Conservation (phyloP, 2,113 vertebrate species). For the Cisticola juncidis region DNA sequence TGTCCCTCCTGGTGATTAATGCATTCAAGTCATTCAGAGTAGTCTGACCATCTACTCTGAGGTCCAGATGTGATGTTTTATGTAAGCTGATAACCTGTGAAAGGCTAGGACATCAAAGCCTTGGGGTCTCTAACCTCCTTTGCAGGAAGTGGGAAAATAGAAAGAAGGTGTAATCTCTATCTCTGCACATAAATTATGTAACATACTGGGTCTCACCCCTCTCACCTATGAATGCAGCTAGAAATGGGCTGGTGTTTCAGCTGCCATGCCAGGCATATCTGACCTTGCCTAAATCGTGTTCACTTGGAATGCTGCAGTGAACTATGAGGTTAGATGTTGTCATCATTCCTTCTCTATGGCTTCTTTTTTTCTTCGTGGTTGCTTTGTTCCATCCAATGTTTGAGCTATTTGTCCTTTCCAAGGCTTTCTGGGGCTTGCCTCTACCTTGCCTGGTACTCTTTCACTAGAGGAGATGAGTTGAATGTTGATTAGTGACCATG, state of each 20-base stretch:
- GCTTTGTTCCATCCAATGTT: background rate
- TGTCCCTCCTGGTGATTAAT: background rate
- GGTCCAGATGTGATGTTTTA: background rate
- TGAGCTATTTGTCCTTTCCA: background rate
- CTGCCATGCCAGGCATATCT: background rate
- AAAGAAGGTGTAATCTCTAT: background rate
- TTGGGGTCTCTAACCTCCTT: background rate
- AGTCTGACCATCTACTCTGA: background rate
- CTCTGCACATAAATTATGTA: background rate
- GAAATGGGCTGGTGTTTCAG: background rate
- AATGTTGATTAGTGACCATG: background rate
- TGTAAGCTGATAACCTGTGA: background rate
- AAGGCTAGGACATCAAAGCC: background rate
- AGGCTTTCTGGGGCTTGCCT: background rate
- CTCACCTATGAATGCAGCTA: fast-evolving
- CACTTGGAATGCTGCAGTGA: background rate
- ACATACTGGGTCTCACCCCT: background rate
- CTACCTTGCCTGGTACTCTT: background rate
- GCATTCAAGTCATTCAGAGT: background rate
- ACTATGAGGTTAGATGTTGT: background rate
- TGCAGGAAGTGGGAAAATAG: background rate
- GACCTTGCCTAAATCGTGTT: background rate
- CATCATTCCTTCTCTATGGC: background rate
- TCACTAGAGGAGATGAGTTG: background rate
- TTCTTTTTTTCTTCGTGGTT: background rate